These are phyloP conservation scores for Chlorodrepanis virens DNA, from an alignment of 2,113 vertebrate genomes.

Conservation along the genomic window DNA sequence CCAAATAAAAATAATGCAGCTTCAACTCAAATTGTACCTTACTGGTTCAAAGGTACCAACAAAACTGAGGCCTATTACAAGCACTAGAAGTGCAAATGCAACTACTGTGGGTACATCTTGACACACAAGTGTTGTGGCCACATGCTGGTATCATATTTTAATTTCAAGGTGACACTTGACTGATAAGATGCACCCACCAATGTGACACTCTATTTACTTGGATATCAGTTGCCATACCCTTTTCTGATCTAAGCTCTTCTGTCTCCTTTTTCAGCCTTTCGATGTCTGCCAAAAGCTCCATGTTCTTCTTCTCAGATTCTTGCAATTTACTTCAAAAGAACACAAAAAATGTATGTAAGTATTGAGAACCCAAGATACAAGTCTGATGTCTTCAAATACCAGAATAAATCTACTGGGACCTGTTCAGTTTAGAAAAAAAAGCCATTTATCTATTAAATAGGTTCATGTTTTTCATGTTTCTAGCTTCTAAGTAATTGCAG, in stretches of 20 bases:
- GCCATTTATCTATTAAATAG: neutral
- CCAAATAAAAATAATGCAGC: neutral
- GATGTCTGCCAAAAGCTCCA: conserved; percentile 88
- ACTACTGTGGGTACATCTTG: neutral
- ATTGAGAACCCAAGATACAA: neutral
- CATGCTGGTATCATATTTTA: neutral
- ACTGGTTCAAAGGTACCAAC: neutral
- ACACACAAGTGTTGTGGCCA: neutral
- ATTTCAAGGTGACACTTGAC: neutral
- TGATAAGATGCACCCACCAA: conserved; percentile 33
- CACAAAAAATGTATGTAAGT: neutral
- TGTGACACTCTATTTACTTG: conserved; percentile 16
- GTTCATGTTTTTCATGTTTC: neutral
- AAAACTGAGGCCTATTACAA: neutral
- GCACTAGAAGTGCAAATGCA: neutral
- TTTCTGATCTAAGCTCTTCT: conserved; percentile 90
- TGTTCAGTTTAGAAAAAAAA: neutral
- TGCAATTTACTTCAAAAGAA: conserved; percentile 89
- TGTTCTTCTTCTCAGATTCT: conserved; percentile 90
- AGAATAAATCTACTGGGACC: neutral
- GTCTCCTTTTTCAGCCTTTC: conserved; percentile 93
- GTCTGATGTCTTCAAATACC: neutral
- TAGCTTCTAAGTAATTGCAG: neutral
- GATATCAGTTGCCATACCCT: conserved; percentile 79
- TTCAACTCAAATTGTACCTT: neutral